Base-by-base conservation (phyloP, 2,797 vertebrate species). In the Esox lucius region DNA sequence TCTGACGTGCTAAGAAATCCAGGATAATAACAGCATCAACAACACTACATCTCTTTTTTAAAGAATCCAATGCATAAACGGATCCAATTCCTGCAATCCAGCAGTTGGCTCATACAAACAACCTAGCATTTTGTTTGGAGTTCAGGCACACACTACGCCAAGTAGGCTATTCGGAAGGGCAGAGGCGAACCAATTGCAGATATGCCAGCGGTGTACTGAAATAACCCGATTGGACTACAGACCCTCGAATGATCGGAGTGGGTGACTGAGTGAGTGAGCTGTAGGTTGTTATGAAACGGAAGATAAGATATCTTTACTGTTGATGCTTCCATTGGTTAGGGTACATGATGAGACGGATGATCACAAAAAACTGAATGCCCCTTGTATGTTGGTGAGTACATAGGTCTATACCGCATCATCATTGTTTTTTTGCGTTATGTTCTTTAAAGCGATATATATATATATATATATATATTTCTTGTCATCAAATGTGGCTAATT, bases 241-340 rank as follows among this genome's bases (percentile, higher is more conserved):
- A 78, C 74, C 31, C 86, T 93, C 92, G 92, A 93, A 93, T 85
- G 91, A 92, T 93, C 89, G 78, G 86, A 88, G 85, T 80, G 85
- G 79, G 76, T 85, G 87, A 75, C 74, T 78, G 85, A 82, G 73
- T 76, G 72, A 66, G 72, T 78, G 74, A 78, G 73, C 82, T 53
- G 65, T 53, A 35, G 61, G 39, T 26, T 28, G 49, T 70, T 76
- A 31, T 65, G 16, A 24, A 68, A 68, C 48, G 68, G 64, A 68
- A 71, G 9, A 70, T 70, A 35, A 22, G 8, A 24, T 56, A 42
- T 39, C 59, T 76, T 9, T 2, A 3, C 56, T 24, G 4, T 11
- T 59, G 22, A 24, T 22, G 56, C n/a, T 59, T 59, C 22, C 8
- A 59, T 59, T 59, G 56, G 76, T 73, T 71, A 19, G 17, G 62